Percentiles rank a stretch among this genome's conserved stretches.
Conservation (phyloP, 2,888 invertebrate genomes). For the Cryptus viduatorius region DNA sequence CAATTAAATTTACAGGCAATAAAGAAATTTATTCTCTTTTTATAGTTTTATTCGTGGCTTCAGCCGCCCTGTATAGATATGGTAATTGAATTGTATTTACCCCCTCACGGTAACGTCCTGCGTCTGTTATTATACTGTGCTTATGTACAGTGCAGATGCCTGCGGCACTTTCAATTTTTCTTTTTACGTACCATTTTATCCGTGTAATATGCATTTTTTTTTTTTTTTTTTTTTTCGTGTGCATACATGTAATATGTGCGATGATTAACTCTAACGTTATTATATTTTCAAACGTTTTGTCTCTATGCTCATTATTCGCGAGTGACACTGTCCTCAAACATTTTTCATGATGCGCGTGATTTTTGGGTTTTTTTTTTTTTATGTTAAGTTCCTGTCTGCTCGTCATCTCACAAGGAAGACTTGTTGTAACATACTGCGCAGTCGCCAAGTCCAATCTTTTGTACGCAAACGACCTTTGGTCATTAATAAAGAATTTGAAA, state of each 20-base stretch:
- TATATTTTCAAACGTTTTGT: conserved; percentile 66
- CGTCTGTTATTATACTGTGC: conserved; percentile 48
- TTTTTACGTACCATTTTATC: conserved; percentile 60
- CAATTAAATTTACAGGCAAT: conserved; percentile 12
- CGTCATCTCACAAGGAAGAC: conserved; percentile 53
- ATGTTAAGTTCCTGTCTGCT: conserved; percentile 21
- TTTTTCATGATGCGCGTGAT: conserved; percentile 13
- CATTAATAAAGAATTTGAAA: conserved; percentile 38
- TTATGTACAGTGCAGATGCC: conserved; percentile 69
- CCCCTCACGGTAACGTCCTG: conserved; percentile 32
- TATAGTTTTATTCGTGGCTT: conserved; percentile 49
- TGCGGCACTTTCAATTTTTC: conserved; percentile 57
- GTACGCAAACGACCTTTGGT: conserved; percentile 2
- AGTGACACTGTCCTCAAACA: conserved; percentile 29
- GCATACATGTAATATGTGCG: conserved; percentile 67
- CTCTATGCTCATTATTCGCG: conserved; percentile 57
- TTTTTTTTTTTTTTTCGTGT: conserved; percentile 52
- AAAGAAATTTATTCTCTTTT: conserved; percentile 26
- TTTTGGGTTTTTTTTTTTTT: conserved; percentile 34
- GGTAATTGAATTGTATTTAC: conserved; percentile 54
- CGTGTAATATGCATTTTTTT: conserved; percentile 49
- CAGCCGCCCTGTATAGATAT: conserved; percentile 64
- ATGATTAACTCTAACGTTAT: conserved; percentile 69
- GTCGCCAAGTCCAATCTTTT: conserved; percentile 38
- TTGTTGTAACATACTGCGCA: conserved; percentile 52